These are phyloP conservation scores for Pyrrhia umbra DNA, from an alignment of 2,888 invertebrate genomes.

Conservation along the genomic window DNA sequence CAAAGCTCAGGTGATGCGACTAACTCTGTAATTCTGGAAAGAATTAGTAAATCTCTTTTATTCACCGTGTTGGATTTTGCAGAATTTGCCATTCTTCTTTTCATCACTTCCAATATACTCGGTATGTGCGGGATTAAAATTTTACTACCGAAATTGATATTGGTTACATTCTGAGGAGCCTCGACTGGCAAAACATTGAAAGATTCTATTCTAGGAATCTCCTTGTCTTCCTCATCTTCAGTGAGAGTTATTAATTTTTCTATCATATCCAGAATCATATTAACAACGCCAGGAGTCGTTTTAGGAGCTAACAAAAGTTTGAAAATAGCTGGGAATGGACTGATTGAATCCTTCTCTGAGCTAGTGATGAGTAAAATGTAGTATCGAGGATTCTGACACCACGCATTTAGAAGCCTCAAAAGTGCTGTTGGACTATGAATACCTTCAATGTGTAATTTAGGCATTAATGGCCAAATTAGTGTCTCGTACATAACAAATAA, in stretches of 20 bases:
- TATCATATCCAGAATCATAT: conserved; percentile 93
- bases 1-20: conserved; percentile 92
- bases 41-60: conserved; percentile 92
- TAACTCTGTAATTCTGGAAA: conserved; percentile 94
- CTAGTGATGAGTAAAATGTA: conserved; percentile 92
- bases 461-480: conserved; percentile 95
- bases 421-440: conserved; percentile 95
- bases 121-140: conserved; percentile 94
- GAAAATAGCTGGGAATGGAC: conserved; percentile 92
- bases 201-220: conserved; percentile 79
- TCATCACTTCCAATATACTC: conserved; percentile 92
- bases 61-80: conserved; percentile 91
- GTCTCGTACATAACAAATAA: conserved; percentile 94
- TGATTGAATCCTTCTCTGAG: conserved; percentile 83
- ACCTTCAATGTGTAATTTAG: conserved; percentile 94
- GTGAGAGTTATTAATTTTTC: conserved; percentile 93
- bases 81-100: conserved; percentile 91
- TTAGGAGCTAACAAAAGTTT: conserved; percentile 93
- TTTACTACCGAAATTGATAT: conserved; percentile 93
- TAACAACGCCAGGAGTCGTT: conserved; percentile 92
- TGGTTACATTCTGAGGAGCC: conserved; percentile 68
- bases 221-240: conserved; percentile 89
- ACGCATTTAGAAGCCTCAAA: conserved; percentile 94
- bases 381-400: conserved; percentile 95
- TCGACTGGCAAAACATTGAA: conserved; percentile 75